These are phyloP conservation scores for Limonius californicus DNA, from an alignment of 1,140 invertebrate species.

Conservation along the genomic window DNA sequence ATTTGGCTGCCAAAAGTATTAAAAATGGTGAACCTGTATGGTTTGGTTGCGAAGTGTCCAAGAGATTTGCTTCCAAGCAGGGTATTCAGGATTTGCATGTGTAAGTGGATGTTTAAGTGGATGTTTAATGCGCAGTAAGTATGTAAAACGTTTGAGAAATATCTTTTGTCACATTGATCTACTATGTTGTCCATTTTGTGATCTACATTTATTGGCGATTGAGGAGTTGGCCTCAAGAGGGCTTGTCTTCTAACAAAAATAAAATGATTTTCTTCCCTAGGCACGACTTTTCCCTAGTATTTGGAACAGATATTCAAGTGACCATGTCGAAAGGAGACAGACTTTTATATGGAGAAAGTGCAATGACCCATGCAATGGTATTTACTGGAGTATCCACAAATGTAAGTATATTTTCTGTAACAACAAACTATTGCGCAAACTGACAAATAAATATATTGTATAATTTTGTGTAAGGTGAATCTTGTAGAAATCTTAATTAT, in stretches of 20 bases:
- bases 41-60: constrained; percentile 90
- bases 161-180: no score
- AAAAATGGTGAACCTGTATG: constrained; percentile 80
- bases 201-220: no score
- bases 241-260: no score
- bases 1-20: constrained; percentile 71
- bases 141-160: no score
- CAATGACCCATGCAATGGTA: constrained; percentile 89
- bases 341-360: constrained; percentile 79
- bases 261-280: constrained; percentile 47
- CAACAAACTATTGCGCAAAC: not conserved
- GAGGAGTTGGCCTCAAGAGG: no score
- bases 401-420: constrained; percentile 51
- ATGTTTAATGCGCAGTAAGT: not conserved
- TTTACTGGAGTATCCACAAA: constrained; percentile 80
- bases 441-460: no score
- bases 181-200: no score
- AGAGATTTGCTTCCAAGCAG: constrained; percentile 72
- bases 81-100: constrained; percentile 76
- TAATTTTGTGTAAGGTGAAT: no score
- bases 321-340: constrained; percentile 76
- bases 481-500: no score
- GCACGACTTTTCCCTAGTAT: constrained; percentile 75
- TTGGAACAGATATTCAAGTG: constrained; percentile 75
- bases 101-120: constrained; percentile 50